phyloP scores from a whole-genome alignment of 2,888 invertebrate species.

The Sepioteuthis lessoniana region DNA sequence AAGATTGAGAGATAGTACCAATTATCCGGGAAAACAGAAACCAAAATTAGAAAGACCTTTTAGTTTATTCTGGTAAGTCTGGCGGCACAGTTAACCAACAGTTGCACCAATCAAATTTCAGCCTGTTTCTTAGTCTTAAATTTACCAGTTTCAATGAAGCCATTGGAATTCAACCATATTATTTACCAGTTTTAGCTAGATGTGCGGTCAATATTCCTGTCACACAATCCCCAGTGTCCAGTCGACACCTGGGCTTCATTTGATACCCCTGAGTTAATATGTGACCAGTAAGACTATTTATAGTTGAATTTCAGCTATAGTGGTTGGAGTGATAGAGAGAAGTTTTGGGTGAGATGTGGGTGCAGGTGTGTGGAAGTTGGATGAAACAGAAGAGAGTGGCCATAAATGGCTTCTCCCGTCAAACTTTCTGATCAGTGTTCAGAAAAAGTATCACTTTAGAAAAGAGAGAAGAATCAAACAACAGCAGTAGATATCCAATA shows the following conservation, averaged over 20 bases:
- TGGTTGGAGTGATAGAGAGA: background rate
- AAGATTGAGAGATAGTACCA: background rate
- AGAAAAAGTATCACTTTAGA: background rate
- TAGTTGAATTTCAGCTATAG: background rate
- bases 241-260: background rate
- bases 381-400: background rate
- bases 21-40: background rate
- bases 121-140: background rate
- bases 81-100: slow-evolving; percentile 15
- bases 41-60: background rate
- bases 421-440: background rate
- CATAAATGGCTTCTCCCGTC: background rate
- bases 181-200: background rate
- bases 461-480: background rate
- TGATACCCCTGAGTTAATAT: slow-evolving; percentile 2
- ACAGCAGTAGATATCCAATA: background rate
- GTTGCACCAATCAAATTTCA: background rate
- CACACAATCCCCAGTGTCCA: background rate
- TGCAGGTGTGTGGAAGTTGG: background rate
- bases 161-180: slow-evolving; percentile 33
- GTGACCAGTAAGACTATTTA: background rate
- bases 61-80: background rate
- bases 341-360: background rate
- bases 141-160: background rate
- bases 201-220: background rate